A percentile compares a stretch with the other conserved stretches of the same genome.
phyloP scores from a whole-genome alignment of 2,888 invertebrate species.

The Oligia strigilis region DNA sequence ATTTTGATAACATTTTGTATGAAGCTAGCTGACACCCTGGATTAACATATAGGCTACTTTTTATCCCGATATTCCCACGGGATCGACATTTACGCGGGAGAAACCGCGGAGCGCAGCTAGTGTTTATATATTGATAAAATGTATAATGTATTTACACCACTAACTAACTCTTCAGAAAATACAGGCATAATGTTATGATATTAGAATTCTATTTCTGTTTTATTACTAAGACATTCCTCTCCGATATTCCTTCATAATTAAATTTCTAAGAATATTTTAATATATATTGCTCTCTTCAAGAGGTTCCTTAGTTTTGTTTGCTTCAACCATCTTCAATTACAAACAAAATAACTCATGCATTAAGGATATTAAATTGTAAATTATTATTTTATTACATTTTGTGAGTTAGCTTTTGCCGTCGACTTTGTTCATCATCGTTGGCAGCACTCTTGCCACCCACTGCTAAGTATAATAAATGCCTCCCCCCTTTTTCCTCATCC shows the following conservation, averaged over 20 bases:
- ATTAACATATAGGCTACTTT: too few relatives aligned
- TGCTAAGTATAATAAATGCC: not conserved
- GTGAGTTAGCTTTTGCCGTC: not conserved
- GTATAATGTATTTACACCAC: too few relatives aligned
- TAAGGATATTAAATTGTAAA: not conserved
- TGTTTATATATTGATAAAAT: too few relatives aligned
- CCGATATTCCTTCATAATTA: conserved; percentile 5
- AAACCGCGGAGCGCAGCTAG: too few relatives aligned
- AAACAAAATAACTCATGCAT: conserved; percentile 13
- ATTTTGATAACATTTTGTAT: too few relatives aligned
- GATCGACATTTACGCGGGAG: too few relatives aligned
- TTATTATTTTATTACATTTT: not conserved
- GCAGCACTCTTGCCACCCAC: not conserved
- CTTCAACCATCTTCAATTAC: not conserved
- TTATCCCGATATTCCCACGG: too few relatives aligned
- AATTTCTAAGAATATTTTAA: not conserved
- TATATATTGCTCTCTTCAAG: not conserved
- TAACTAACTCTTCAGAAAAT: too few relatives aligned
- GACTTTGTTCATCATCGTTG: not conserved
- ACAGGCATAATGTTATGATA: too few relatives aligned
- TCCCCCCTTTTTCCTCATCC: not conserved
- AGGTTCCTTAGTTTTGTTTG: conserved; percentile 4
- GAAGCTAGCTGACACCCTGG: too few relatives aligned
- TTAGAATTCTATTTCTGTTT: not conserved
- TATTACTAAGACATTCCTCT: not conserved